Evolutionary conservation across 2,888 invertebrate genomes (phyloP), one percentile per base, ranked within the genome.

Genomic region (Orthosia incerta): DNA sequence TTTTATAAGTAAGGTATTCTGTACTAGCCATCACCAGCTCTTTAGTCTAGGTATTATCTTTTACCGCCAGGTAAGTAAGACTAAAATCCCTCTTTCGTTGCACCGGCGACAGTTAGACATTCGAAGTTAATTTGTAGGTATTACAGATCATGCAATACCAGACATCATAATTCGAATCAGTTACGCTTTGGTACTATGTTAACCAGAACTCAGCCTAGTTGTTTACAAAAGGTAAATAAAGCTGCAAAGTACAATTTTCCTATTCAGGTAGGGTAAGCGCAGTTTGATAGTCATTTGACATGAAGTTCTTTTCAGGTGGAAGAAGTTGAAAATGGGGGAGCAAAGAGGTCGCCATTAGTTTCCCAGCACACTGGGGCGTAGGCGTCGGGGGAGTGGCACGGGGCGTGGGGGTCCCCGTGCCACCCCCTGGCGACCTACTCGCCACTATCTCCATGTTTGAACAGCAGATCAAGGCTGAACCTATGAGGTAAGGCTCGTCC

Each of bases 391-490:
- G 97, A 79, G 96, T 97, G 96, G 97, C 97, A 90, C 97, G 97
- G 95, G 96, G 96, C 93, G 95, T 96, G 93, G 96, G 96, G 91
- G 96, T 97, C 96, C 97, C 97, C 95, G 97, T 97, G 95, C 97
- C 97, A 90, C 97, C 97, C 94, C 96, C 97, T 94, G 96, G 96
- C 95, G 97, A 97, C 96, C 95, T 97, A 91, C 96, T 97, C 94
- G 97, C 97, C 95, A 97, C 97, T 86, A 97, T 97, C 91, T 97
- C 97, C 93, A 97, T 97, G 97, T 97, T 97, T 89, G 97, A 97
- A 93, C 97, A 97, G 92, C 97, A 97, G 93, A 97, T 97, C 91
- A 97, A 97, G 93, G 97, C 97, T 87, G 97, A 97, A 93, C 97
- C 97, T 85, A 97, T 97, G 97, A 97, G 97, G 95, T 97, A 87